Evolutionary conservation across 2,113 vertebrate genomes (phyloP).

Genomic region (Numenius arquata): DNA sequence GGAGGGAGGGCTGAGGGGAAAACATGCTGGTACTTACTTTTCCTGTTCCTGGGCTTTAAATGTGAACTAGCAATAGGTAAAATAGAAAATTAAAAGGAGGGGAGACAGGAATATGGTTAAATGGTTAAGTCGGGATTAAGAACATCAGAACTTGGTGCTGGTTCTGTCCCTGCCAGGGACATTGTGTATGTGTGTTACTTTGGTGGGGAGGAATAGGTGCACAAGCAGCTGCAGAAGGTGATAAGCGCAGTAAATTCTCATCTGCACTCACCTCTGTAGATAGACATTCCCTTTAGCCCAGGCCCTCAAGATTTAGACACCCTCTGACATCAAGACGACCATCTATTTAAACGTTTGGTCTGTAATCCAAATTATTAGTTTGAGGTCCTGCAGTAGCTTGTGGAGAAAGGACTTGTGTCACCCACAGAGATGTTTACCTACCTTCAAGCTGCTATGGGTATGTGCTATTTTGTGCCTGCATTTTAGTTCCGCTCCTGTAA

Average conservation of each 20-base stretch:
- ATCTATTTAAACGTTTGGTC: background rate
- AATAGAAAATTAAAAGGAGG: background rate
- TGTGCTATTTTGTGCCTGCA: background rate
- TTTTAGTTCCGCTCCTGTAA: background rate
- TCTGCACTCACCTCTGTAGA: rapidly evolving
- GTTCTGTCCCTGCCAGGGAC: background rate
- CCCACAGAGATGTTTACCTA: too few species aligned
- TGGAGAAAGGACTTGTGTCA: too few species aligned
- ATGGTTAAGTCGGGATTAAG: background rate
- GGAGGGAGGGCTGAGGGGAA: background rate
- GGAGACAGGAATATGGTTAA: background rate
- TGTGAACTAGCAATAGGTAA: background rate
- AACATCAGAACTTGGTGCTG: background rate
- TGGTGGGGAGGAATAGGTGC: background rate
- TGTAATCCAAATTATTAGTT: background rate
- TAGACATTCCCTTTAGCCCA: background rate
- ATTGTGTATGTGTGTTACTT: background rate
- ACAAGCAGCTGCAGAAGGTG: background rate
- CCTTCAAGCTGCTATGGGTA: background rate
- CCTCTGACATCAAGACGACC: background rate
- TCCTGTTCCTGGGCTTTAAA: background rate
- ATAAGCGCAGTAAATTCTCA: background rate
- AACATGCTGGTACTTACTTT: background rate
- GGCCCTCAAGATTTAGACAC: background rate
- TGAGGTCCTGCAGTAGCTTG: background rate